phyloP scores from a whole-genome alignment of 2,888 invertebrate genomes.

The Elmis aenea region DNA sequence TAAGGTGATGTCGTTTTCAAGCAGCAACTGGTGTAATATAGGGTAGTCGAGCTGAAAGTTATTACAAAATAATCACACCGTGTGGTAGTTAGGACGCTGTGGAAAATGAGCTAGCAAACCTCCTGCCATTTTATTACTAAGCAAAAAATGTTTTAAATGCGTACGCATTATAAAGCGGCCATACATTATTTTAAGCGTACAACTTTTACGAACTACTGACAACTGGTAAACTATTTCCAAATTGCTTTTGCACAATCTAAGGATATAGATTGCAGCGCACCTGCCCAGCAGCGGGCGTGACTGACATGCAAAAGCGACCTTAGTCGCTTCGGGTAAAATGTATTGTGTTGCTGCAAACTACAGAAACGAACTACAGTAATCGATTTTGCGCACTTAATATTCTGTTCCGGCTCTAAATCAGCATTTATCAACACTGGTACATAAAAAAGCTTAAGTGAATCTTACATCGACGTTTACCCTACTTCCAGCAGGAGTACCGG shows the following conservation, averaged over 20 bases:
- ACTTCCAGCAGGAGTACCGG: too few species aligned
- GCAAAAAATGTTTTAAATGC: too few species aligned
- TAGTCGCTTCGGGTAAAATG: slow-evolving; percentile 18
- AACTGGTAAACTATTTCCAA: slow-evolving; percentile 32
- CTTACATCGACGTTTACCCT: too few species aligned
- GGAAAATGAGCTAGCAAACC: too few species aligned
- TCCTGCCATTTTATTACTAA: too few species aligned
- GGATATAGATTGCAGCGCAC: slow-evolving; percentile 27
- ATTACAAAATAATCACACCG: slow-evolving; percentile 25
- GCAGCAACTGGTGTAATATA: slow-evolving; percentile 72
- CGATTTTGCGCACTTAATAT: slow-evolving; percentile 21
- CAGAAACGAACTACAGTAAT: slow-evolving; percentile 16
- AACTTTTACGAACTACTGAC: slow-evolving; percentile 31
- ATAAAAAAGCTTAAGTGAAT: too few species aligned
- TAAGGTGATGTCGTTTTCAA: slow-evolving; percentile 74
- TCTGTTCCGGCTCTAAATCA: slow-evolving; percentile 8
- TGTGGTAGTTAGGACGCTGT: too few species aligned
- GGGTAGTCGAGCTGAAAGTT: slow-evolving; percentile 70
- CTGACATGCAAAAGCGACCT: slow-evolving; percentile 23
- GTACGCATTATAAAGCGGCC: too few species aligned
- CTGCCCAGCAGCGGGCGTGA: slow-evolving; percentile 24
- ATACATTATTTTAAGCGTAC: slow-evolving; percentile 30
- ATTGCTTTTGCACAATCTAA: slow-evolving; percentile 28
- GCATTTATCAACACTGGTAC: slow-evolving; percentile 8
- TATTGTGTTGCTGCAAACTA: slow-evolving; percentile 23